Conservation (phyloP, 2,888 invertebrate species). For the Proisotoma minuta region DNA sequence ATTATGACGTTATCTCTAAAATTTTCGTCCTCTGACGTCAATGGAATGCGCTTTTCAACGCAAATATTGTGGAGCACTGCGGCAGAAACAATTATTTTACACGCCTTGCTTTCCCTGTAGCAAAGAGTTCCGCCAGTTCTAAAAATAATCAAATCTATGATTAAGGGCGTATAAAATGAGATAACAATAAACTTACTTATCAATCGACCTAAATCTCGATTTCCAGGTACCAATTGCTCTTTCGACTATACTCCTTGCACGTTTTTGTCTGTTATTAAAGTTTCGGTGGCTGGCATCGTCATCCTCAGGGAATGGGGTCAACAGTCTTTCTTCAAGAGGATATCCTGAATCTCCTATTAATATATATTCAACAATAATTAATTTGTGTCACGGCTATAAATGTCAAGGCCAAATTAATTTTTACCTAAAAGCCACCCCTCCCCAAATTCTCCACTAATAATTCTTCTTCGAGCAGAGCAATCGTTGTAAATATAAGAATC, state of each 20-base stretch:
- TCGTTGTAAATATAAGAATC: constrained; percentile 38
- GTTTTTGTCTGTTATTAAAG: constrained; percentile 1
- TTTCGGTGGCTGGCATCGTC: background rate
- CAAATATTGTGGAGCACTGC: constrained; percentile 21
- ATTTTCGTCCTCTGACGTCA: constrained; percentile 14
- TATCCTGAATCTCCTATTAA: constrained; percentile 21
- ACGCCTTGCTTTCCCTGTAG: constrained; percentile 14
- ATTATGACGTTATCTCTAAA: background rate
- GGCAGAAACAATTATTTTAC: constrained; percentile 16
- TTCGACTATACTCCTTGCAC: constrained; percentile 7
- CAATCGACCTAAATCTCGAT: constrained; percentile 12
- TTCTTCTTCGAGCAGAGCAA: constrained; percentile 1
- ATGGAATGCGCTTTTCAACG: constrained; percentile 1
- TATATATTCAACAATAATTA: too few relatives aligned
- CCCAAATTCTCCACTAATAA: constrained; percentile 12
- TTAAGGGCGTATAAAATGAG: background rate
- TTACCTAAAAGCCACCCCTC: constrained; percentile 28
- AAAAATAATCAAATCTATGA: background rate
- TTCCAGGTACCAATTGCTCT: constrained; percentile 24
- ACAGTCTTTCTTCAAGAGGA: background rate
- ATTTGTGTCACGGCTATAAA: background rate
- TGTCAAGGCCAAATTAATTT: constrained; percentile 2
- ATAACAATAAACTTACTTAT: constrained; percentile 14
- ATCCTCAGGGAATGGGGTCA: constrained; percentile 4
- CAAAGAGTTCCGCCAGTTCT: constrained; percentile 25